These are phyloP conservation scores for Aramus guarauna DNA, from an alignment of 2,113 vertebrate species.

Conservation along the genomic window DNA sequence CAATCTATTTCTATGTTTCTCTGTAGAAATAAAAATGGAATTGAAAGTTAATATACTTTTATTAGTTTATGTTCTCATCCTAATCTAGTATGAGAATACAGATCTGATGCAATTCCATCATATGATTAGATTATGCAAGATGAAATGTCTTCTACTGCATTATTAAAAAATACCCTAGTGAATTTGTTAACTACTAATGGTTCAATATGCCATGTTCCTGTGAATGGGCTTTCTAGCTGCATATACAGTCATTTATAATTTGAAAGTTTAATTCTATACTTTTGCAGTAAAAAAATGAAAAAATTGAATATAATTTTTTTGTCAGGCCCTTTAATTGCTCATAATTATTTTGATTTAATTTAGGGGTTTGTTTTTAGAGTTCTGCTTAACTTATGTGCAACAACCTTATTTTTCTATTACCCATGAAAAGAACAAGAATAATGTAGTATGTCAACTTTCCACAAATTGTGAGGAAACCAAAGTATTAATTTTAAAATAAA, in stretches of 20 bases:
- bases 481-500: neutral
- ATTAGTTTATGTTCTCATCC: constrained; percentile 5
- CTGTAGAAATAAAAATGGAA: neutral
- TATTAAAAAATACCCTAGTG: neutral
- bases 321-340: neutral
- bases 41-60: constrained; percentile 9
- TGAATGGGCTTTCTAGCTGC: neutral
- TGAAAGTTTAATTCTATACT: neutral
- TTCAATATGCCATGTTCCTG: neutral
- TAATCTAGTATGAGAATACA: constrained; percentile 29
- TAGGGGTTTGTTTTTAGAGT: neutral
- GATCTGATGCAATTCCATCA: neutral
- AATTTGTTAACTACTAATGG: neutral
- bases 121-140: neutral
- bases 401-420: neutral
- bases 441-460: neutral
- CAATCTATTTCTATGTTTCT: neutral
- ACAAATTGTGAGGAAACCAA: neutral
- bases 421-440: neutral
- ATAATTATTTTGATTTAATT: neutral
- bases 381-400: neutral
- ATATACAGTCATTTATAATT: neutral
- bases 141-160: constrained; percentile 8
- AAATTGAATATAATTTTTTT: neutral
- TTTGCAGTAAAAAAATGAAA: neutral